A percentile compares a stretch with the other conserved stretches of the same genome.
phyloP scores from a whole-genome alignment of 2,888 invertebrate genomes.

The Ernsta delagoae region DNA sequence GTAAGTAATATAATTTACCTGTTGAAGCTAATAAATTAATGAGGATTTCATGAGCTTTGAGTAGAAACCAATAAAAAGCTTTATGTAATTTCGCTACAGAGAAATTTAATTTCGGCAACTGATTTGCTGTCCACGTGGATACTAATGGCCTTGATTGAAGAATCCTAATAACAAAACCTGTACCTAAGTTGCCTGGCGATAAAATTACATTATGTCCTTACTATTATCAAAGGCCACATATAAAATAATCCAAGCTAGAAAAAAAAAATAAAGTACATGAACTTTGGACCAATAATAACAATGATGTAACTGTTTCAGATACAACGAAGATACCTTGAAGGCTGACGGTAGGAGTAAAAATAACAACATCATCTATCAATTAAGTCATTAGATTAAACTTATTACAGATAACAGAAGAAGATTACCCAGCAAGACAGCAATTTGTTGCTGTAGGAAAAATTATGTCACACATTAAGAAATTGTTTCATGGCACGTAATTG shows the following conservation, averaged over 20 bases:
- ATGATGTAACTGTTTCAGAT: no score
- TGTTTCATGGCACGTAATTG: constrained; percentile 2
- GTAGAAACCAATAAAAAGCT: neutral
- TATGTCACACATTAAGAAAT: neutral
- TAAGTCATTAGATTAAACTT: constrained; percentile 25
- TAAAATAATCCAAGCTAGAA: no score
- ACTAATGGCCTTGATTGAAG: neutral
- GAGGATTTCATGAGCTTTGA: neutral
- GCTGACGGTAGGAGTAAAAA: neutral
- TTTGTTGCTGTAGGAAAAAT: constrained; percentile 10
- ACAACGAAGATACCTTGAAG: neutral
- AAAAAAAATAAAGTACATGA: no score
- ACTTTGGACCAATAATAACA: no score
- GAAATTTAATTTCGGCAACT: neutral
- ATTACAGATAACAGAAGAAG: constrained; percentile 18
- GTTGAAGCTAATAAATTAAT: no score
- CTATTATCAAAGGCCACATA: neutral
- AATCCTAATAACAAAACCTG: neutral
- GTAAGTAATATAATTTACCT: no score
- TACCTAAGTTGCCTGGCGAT: neutral
- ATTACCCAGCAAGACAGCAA: constrained; percentile 12
- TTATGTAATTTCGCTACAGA: neutral
- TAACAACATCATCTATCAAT: constrained; percentile 23
- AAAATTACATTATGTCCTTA: neutral
- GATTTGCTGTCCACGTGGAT: neutral